Evolutionary conservation across 2,888 invertebrate species (phyloP).

Genomic region (Yponomeuta plumbellus): DNA sequence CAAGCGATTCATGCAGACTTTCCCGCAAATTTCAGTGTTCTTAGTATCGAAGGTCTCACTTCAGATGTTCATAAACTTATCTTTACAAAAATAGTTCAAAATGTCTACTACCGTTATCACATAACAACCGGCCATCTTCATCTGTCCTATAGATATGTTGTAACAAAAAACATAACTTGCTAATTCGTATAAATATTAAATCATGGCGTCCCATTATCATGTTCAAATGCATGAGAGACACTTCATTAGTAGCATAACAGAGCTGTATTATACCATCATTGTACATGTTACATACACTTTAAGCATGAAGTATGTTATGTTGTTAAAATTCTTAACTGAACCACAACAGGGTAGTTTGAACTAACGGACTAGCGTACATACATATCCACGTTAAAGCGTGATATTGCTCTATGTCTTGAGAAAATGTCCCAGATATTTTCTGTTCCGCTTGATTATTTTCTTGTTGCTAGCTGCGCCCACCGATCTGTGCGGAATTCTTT

Average conservation of each 20-base stretch:
- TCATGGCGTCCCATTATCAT: background rate
- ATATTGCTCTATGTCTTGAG: slow-evolving; percentile 3
- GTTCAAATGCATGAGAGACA: background rate
- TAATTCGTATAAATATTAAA: background rate
- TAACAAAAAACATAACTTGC: no score
- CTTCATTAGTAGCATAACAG: background rate
- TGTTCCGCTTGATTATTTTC: background rate
- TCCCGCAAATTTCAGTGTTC: background rate
- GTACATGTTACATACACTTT: background rate
- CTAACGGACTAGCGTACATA: background rate
- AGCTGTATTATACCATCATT: background rate
- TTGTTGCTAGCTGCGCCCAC: background rate
- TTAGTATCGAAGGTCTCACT: background rate
- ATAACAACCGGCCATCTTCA: no score
- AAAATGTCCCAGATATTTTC: background rate
- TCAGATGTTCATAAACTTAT: no score
- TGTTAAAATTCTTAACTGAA: background rate
- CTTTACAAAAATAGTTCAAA: no score
- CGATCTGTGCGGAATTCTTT: background rate
- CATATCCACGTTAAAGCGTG: background rate
- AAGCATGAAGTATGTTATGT: background rate
- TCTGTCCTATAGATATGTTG: no score
- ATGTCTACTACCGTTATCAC: no score
- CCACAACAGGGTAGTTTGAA: background rate
- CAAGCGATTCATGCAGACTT: background rate